A percentile compares a stretch with the other conserved stretches of the same genome.
Evolutionary conservation across 2,888 invertebrate species (phyloP).

Genomic region (Hybos culiciformis): DNA sequence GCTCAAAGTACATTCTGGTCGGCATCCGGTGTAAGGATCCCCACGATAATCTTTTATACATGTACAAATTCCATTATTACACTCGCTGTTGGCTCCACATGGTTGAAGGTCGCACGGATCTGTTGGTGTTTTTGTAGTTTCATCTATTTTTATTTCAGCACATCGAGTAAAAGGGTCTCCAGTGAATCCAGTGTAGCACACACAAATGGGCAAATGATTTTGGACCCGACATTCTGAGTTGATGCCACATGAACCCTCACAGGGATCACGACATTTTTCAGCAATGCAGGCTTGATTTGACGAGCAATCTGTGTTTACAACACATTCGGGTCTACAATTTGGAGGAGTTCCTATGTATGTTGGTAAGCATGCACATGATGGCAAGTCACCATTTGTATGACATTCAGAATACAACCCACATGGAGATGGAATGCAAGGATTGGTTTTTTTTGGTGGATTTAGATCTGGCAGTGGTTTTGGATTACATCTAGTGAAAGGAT

Average conservation of each 20-base stretch:
- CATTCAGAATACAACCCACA: conserved; percentile 59
- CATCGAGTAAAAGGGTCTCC: conserved; percentile 56
- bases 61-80: conserved; percentile 49
- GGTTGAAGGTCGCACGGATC: conserved; percentile 62
- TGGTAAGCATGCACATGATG: conserved; percentile 49
- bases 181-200: conserved; percentile 43
- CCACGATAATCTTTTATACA: conserved; percentile 48
- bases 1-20: conserved; percentile 60
- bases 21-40: conserved; percentile 49
- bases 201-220: conserved; percentile 55
- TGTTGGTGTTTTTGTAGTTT: conserved; percentile 43
- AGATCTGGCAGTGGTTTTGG: conserved; percentile 28
- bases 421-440: conserved; percentile 60
- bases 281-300: conserved; percentile 53
- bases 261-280: conserved; percentile 58
- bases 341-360: conserved; percentile 56
- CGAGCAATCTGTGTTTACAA: conserved; percentile 49
- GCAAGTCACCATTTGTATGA: conserved; percentile 42
- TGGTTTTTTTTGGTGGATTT: conserved; percentile 24
- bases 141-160: conserved; percentile 36
- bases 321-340: conserved; percentile 51
- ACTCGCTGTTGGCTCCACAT: conserved; percentile 62
- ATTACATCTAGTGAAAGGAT: conserved; percentile 64
- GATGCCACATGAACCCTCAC: conserved; percentile 55
- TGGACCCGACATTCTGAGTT: conserved; percentile 56